Percentiles rank a stretch among this genome's conserved stretches.
Evolutionary conservation across 2,888 invertebrate species (phyloP).

Genomic region (Drosophila peninsularis): DNA sequence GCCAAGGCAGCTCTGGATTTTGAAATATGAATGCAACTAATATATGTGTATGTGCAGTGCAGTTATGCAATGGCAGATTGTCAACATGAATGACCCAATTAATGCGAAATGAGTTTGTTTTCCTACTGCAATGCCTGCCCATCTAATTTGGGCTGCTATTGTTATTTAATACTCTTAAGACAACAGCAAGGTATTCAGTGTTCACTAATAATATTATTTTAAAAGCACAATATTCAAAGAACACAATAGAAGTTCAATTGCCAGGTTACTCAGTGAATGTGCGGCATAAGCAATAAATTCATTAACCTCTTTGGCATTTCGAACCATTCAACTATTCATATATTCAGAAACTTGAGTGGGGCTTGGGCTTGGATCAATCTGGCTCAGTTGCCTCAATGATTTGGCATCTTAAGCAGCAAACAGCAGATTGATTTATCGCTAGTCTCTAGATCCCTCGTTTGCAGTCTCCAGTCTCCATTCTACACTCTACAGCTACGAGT

Average conservation of each 20-base stretch:
- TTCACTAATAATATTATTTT: slow-evolving; percentile 1
- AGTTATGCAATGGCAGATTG: neutral
- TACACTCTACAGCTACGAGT: neutral
- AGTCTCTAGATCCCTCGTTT: neutral
- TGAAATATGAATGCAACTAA: neutral
- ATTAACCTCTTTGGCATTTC: neutral
- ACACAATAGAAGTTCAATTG: no score
- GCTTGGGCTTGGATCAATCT: neutral
- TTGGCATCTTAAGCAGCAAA: no score
- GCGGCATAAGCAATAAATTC: neutral
- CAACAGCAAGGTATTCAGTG: neutral
- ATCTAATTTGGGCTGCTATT: neutral
- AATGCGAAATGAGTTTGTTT: neutral
- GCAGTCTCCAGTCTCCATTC: neutral
- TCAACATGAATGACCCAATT: neutral
- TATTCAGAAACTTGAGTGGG: no score
- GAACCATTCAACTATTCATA: neutral
- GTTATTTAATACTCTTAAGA: neutral
- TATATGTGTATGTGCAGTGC: neutral
- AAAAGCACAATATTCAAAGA: neutral
- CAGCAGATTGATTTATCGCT: neutral
- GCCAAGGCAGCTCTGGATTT: neutral
- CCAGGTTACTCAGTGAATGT: neutral
- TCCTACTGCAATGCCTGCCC: neutral
- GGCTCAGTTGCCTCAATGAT: no score